Conservation (phyloP, 1,140 invertebrate genomes). For the Hycleus cichorii region DNA sequence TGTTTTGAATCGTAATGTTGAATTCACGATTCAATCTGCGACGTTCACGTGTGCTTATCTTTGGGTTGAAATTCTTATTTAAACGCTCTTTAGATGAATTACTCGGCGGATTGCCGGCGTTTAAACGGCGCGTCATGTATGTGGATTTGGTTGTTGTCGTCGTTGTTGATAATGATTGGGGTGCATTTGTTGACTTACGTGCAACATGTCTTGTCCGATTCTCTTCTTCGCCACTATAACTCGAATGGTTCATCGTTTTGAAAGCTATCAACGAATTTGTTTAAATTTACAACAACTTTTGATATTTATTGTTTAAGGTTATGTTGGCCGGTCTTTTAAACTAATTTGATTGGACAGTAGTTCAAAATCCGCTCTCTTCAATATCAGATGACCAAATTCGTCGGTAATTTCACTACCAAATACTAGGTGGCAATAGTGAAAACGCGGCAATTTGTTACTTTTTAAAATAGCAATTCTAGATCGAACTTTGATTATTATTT, state of each 20-base stretch:
- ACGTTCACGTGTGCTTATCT: slow-evolving; percentile 33
- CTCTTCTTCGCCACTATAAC: slow-evolving; percentile 25
- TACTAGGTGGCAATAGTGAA: no score
- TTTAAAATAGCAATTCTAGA: no score
- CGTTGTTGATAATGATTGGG: neutral
- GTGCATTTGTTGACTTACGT: slow-evolving; percentile 21
- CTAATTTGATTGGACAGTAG: no score
- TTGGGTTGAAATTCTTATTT: slow-evolving; percentile 37
- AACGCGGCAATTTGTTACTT: no score
- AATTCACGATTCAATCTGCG: slow-evolving; percentile 34
- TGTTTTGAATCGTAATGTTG: slow-evolving; percentile 12
- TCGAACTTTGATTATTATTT: no score
- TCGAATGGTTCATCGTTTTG: neutral
- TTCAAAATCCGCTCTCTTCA: no score
- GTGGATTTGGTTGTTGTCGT: slow-evolving; percentile 17
- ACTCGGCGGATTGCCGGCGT: slow-evolving; percentile 13
- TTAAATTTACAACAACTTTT: no score
- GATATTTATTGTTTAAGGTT: no score
- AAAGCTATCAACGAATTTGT: no score
- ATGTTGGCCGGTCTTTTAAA: no score
- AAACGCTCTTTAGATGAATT: slow-evolving; percentile 14
- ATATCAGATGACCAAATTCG: no score
- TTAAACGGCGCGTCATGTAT: slow-evolving; percentile 21
- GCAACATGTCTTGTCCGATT: slow-evolving; percentile 16
- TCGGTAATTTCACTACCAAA: no score